phyloP scores from a whole-genome alignment of 1,140 invertebrate genomes.

The Bicyclus anynana region DNA sequence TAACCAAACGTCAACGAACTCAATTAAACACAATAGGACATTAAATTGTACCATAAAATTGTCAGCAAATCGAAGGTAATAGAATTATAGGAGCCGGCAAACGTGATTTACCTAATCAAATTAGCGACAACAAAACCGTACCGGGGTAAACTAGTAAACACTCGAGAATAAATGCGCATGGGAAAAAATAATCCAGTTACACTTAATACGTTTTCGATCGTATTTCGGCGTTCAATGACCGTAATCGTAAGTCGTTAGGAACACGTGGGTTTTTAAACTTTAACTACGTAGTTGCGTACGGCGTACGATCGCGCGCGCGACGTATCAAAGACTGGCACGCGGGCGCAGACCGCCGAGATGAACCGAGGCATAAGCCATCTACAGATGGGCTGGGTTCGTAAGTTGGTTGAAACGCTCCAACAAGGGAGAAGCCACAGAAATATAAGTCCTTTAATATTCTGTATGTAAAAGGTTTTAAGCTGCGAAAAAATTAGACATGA shows the following conservation, averaged over 20 bases:
- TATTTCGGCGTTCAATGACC: constrained; percentile 45
- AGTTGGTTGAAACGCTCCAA: not conserved
- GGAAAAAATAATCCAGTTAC: constrained; percentile 23
- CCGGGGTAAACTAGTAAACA: not conserved
- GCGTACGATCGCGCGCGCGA: constrained; percentile 63
- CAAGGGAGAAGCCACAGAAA: not conserved
- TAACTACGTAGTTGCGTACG: constrained; percentile 20
- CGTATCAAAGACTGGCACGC: constrained; percentile 52
- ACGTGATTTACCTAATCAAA: constrained; percentile 13
- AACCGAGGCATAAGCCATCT: constrained; percentile 38
- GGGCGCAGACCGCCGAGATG: constrained; percentile 50
- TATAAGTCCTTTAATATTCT: too few species aligned
- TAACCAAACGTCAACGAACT: not conserved
- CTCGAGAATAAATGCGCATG: not conserved
- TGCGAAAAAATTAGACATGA: too few species aligned
- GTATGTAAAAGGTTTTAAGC: too few species aligned
- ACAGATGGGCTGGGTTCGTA: not conserved
- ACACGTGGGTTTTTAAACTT: constrained; percentile 14
- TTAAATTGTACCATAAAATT: not conserved
- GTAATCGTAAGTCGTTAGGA: constrained; percentile 28
- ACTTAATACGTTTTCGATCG: constrained; percentile 15
- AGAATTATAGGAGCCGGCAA: not conserved
- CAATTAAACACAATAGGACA: not conserved
- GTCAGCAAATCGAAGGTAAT: constrained; percentile 2
- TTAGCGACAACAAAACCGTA: constrained; percentile 6